Percentiles rank a stretch among this genome's conserved stretches.
phyloP scores from a whole-genome alignment of 1,140 invertebrate genomes.

The Bombus cullumanus region DNA sequence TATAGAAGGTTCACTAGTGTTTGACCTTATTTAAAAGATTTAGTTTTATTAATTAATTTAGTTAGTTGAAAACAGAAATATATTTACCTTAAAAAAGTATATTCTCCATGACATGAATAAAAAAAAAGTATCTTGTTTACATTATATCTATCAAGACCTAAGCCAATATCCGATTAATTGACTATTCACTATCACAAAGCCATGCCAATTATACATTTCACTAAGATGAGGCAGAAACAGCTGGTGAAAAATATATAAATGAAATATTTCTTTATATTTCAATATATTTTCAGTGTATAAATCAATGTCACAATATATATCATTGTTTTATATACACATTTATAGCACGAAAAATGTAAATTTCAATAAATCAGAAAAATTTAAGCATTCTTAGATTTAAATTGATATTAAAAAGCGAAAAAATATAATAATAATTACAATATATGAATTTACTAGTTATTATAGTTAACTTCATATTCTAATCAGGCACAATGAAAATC shows the following conservation, averaged over 20 bases:
- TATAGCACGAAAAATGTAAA: background rate
- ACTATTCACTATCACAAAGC: background rate
- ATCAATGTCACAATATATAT: background rate
- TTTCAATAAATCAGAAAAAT: background rate
- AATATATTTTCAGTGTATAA: background rate
- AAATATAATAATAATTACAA: background rate
- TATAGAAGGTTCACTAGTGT: background rate
- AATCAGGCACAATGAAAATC: background rate
- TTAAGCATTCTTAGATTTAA: background rate
- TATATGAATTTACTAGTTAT: background rate
- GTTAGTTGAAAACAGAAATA: background rate
- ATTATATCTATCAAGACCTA: slow-evolving; percentile 22
- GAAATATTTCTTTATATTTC: background rate
- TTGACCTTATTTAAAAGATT: background rate
- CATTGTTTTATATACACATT: background rate
- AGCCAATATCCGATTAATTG: background rate
- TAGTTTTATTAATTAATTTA: background rate
- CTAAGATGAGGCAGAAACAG: background rate
- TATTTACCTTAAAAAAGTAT: slow-evolving; percentile 9
- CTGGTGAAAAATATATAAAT: background rate
- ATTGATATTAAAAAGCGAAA: background rate
- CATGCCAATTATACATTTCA: slow-evolving; percentile 14
- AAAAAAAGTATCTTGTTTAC: background rate
- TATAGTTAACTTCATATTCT: background rate
- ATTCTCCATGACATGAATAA: slow-evolving; percentile 21